Evolutionary conservation across 1,140 invertebrate species (phyloP).

Genomic region (Xylocopa sonorina): DNA sequence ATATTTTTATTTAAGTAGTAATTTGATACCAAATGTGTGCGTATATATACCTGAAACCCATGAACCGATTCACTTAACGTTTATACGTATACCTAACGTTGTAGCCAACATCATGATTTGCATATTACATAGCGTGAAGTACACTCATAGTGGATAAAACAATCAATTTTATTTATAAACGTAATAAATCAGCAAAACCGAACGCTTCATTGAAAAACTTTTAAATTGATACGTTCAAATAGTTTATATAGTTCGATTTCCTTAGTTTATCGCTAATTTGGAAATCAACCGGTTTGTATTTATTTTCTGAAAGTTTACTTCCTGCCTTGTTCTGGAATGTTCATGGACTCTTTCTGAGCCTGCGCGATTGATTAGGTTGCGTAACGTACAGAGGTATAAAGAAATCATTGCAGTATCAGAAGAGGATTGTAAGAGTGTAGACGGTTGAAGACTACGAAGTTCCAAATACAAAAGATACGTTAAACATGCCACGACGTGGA

Average conservation of each 20-base stretch:
- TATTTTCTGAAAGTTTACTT: neutral
- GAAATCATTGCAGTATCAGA: constrained; percentile 13
- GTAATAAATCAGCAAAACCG: neutral
- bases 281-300: neutral
- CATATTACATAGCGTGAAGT: neutral
- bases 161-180: neutral
- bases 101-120: constrained; percentile 4
- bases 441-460: constrained; percentile 14
- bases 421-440: neutral
- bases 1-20: neutral
- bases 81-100: neutral
- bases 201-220: neutral
- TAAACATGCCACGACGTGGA: constrained; percentile 89
- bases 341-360: constrained; percentile 1
- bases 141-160: neutral
- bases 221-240: no score
- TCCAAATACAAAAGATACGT: constrained; percentile 21
- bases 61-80: neutral
- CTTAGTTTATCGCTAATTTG: neutral
- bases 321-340: constrained; percentile 26
- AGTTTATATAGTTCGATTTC: neutral
- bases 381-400: neutral
- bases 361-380: constrained; percentile 19
- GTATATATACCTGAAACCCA: neutral
- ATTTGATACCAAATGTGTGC: neutral